Evolutionary conservation across 92 coral and sea anemone species (phyloP).

Genomic region (Epizoanthus stellaris): DNA sequence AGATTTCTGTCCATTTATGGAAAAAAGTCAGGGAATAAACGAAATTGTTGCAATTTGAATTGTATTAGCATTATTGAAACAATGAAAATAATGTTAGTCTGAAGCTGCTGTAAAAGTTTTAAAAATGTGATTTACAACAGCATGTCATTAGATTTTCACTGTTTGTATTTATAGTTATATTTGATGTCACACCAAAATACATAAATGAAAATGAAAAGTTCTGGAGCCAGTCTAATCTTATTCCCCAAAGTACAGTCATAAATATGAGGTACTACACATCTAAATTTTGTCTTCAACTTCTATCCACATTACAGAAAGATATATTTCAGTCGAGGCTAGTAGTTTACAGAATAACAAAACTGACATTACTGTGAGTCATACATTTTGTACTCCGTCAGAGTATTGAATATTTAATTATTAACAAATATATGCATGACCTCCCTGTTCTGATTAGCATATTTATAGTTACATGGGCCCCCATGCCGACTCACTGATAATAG

Average conservation of each 20-base stretch:
- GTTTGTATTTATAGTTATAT: too few species aligned
- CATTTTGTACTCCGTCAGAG: not conserved
- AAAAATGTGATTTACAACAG: too few species aligned
- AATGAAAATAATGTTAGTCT: too few species aligned
- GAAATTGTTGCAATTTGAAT: too few species aligned
- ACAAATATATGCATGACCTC: not conserved
- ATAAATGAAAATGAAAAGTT: not conserved
- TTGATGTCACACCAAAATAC: not conserved
- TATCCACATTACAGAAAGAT: not conserved
- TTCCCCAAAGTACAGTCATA: not conserved
- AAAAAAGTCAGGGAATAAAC: too few species aligned
- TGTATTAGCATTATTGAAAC: too few species aligned
- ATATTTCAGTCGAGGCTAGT: not conserved
- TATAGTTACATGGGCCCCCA: conserved; percentile 1
- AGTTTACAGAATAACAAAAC: not conserved
- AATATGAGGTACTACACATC: too few species aligned
- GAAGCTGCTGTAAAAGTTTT: too few species aligned
- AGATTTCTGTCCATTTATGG: too few species aligned
- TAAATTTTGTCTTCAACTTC: conserved; percentile 5
- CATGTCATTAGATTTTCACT: too few species aligned
- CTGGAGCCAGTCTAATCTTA: conserved; percentile 1
- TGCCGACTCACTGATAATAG: not conserved
- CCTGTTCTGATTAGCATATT: not conserved
- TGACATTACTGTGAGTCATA: not conserved
- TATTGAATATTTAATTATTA: conserved; percentile 1